These are phyloP conservation scores for Prochilodus magdalenae DNA, from an alignment of 2,113 vertebrate genomes.

Conservation along the genomic window DNA sequence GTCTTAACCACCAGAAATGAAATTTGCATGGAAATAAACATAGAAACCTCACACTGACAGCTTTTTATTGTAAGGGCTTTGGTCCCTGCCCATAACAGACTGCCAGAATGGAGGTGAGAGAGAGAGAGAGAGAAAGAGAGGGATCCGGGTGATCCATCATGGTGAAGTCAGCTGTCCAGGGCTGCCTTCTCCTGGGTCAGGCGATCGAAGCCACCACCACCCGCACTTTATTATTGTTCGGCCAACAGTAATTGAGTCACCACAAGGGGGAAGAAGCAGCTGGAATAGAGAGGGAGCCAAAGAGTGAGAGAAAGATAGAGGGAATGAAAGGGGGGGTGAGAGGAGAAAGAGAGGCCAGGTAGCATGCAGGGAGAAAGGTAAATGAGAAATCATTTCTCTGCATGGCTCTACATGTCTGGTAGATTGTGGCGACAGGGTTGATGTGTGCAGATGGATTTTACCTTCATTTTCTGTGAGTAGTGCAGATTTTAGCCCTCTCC, in stretches of 20 bases:
- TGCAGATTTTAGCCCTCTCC: no score
- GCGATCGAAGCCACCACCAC: constrained; percentile 89
- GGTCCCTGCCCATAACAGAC: constrained; percentile 11
- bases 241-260: constrained; percentile 86
- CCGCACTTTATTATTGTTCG: constrained; percentile 94
- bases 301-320: constrained; percentile 57
- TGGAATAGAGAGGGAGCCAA: constrained; percentile 3
- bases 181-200: constrained; percentile 89
- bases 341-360: constrained; percentile 77
- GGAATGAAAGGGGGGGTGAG: constrained; percentile 57
- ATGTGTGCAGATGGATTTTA: constrained; percentile 50
- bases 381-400: constrained; percentile 62
- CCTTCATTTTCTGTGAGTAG: constrained; percentile 39
- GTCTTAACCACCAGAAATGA: neutral
- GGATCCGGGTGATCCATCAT: constrained; percentile 92
- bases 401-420: constrained; percentile 45
- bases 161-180: constrained; percentile 88
- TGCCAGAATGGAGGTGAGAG: constrained; percentile 60
- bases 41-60: neutral
- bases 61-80: neutral
- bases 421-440: constrained; percentile 48
- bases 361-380: constrained; percentile 62
- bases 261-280: constrained; percentile 56
- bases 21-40: neutral
- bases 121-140: constrained; percentile 73